Percentiles rank a stretch among this genome's conserved stretches.
Conservation (phyloP, 2,888 invertebrate genomes). For the Seira musarum region DNA sequence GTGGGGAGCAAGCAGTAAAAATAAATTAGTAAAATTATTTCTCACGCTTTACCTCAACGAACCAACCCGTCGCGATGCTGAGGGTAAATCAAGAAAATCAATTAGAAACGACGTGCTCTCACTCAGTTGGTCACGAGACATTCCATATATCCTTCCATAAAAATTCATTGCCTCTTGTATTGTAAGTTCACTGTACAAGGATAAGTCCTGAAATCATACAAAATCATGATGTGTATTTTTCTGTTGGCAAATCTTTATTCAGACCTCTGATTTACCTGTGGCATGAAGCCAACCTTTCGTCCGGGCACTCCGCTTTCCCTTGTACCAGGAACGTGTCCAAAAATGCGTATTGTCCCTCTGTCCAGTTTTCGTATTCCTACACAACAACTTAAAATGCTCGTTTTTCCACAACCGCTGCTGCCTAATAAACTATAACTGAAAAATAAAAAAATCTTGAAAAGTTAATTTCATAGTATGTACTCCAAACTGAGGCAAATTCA, state of each 20-base stretch:
- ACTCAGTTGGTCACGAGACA: constrained; percentile 85
- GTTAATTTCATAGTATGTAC: too few relatives aligned
- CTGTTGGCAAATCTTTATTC: neutral
- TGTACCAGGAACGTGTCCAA: constrained; percentile 89
- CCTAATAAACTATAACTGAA: constrained; percentile 51
- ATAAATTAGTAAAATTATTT: neutral
- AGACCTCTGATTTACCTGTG: constrained; percentile 72
- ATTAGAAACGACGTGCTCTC: constrained; percentile 89
- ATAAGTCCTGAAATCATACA: constrained; percentile 85
- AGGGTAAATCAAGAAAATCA: constrained; percentile 91
- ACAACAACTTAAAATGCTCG: constrained; percentile 90
- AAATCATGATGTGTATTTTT: too few relatives aligned
- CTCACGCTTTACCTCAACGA: constrained; percentile 24
- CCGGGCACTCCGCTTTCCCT: constrained; percentile 92
- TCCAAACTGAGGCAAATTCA: neutral
- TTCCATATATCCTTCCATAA: constrained; percentile 95
- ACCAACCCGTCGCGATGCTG: constrained; percentile 70
- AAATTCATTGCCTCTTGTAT: constrained; percentile 96
- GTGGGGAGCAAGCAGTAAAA: neutral
- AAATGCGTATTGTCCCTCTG: constrained; percentile 89
- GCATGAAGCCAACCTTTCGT: constrained; percentile 95
- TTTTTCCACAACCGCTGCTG: constrained; percentile 81
- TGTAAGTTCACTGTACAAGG: constrained; percentile 91
- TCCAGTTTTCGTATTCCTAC: constrained; percentile 89
- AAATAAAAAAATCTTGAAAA: constrained; percentile 16